Evolutionary conservation across 2,113 vertebrate genomes (phyloP), one percentile per base, ranked within the genome.

Genomic region (Mionectes macconnelli): DNA sequence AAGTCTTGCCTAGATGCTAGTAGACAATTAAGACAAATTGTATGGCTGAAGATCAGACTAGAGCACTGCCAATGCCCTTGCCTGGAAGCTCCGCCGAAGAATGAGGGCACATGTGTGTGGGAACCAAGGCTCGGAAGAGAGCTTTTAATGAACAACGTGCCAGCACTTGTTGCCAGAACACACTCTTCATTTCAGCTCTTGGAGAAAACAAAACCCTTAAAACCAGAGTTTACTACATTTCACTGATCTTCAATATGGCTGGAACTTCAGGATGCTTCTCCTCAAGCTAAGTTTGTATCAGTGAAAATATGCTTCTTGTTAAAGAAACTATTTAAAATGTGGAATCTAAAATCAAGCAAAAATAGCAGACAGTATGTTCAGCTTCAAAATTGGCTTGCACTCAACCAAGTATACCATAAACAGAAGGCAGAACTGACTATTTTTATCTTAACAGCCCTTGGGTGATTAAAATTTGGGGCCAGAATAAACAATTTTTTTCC

Each of bases 291-390:
- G 97, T 98, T 98, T 98, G 97, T 97, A 98, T 98, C 96, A 97
- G 96, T 97, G 98, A 98, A 94, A 98, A 98, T 98, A 98, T 98
- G 97, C 97, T 98, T 98, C 97, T 98, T 97, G 97, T 98, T 95
- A 97, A 98, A 98, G 96, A 98, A 98, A 98, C 97, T 98, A 98
- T 98, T 98, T 97, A 94, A 98, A 98, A 98, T 97, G 97, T 97
- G 94, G 98, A 98, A 98, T 98, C 97, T 98, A 98, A 98, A 98
- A 98, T 98, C 97, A 98, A 98, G 98, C 97, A 97, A 98, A 98
- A 98, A 98, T 98, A 98, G 97, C 97, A 98, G 97, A 97, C 97
- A 98, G 97, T 98, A 98, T 98, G 97, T 98, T 98, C 97, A 98
- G 97, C 97, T 98, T 98, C 97, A 97, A 98, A 97, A 98, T 98